Percentiles rank a stretch among this genome's conserved stretches.
Conservation (phyloP, 2,797 vertebrate genomes). For the Cirrhinus mrigala region DNA sequence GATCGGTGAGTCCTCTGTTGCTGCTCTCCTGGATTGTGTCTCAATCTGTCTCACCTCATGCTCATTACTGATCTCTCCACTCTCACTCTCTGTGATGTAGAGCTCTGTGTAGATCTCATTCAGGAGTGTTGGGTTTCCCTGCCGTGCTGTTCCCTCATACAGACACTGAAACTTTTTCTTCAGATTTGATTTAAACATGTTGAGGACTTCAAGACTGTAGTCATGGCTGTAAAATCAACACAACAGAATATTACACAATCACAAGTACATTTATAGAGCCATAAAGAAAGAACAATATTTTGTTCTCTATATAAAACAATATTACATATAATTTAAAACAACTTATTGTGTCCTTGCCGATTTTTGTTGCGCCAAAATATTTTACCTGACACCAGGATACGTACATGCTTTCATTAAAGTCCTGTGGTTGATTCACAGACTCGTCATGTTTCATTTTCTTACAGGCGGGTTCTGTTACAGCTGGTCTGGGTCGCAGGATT, state of each 20-base stretch:
- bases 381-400: neutral
- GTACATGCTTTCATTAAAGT: neutral
- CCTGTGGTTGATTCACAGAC: neutral
- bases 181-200: neutral
- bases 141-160: neutral
- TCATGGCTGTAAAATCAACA: neutral
- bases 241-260: neutral
- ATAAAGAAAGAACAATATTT: too few relatives aligned
- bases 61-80: too few relatives aligned
- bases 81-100: neutral
- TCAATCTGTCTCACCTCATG: too few relatives aligned
- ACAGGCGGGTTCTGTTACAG: neutral
- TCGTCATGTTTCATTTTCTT: neutral
- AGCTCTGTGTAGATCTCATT: neutral
- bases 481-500: neutral
- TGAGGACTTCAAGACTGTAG: neutral
- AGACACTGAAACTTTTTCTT: neutral
- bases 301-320: too few relatives aligned
- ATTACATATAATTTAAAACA: too few relatives aligned
- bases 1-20: neutral
- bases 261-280: neutral
- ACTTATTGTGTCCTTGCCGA: too few relatives aligned
- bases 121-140: neutral
- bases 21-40: too few relatives aligned
- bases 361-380: too few relatives aligned